Base-by-base conservation (phyloP, 23 tunicate genomes). In the Clavelina lepadiformis region DNA sequence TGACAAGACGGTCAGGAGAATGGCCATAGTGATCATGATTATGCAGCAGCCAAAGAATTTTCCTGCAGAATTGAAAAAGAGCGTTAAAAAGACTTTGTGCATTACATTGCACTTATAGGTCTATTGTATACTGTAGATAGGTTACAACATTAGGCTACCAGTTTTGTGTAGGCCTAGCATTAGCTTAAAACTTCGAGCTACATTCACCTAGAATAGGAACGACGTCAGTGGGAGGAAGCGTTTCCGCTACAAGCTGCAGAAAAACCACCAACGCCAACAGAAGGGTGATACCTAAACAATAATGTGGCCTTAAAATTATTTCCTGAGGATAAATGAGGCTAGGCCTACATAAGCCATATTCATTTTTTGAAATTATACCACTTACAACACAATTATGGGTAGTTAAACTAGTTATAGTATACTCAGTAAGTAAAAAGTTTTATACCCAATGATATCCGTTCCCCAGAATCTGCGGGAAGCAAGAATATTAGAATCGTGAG, bases 381-480 rank as follows among this genome's bases (percentile, higher is more conserved):
- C 18, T 13, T 6, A 53, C 20, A 13, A 15, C 15, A 44, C 15
- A 44, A 11, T 11, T 44, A 44, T 44, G 11, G 15, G 15, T 44
- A 44, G 11, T 44, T 44, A 44, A 44, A 15, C 11, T 44, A 44
- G 49, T n/a, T n/a, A n/a, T n/a, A n/a, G n/a, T n/a, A n/a, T n/a
- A n/a, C n/a, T 15, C 49, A 41, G 11, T 41, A 41, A 41, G 13
- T 41, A 11, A 41, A 41, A 41, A 41, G 15, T 41, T 41, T 11
- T 47, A 66, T 60, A 89, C 97, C 81, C 28, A 89, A 57, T 8
- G 97, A 81, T 28, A 89, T 89, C 70, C 97, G 53, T 56, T 89
- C 97, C 5, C 97, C 97, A 36, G 89, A 69, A 46, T 89, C 97
- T 6, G 97, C 97, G 4, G 97, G 97, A 8, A 89, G 45, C 23